Percentiles rank a stretch among this genome's conserved stretches.
phyloP scores from a whole-genome alignment of 2,797 vertebrate genomes.

The Rhinella marina region DNA sequence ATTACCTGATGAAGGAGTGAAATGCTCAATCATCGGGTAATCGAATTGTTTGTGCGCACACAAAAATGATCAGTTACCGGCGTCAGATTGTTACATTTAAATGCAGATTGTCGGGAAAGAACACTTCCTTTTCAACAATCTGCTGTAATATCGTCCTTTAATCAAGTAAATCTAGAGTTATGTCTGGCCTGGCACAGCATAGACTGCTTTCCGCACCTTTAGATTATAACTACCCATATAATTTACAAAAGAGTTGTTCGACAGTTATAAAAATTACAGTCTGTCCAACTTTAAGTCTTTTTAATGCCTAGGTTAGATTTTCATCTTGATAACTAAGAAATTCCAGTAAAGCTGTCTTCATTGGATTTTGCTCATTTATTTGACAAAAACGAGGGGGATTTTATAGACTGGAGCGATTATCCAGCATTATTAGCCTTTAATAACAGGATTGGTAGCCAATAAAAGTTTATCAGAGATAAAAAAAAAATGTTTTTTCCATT shows the following conservation, averaged over 20 bases:
- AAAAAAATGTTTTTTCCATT: conserved; percentile 72
- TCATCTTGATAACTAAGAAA: conserved; percentile 54
- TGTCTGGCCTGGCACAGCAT: not conserved
- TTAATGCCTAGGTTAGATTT: conserved; percentile 32
- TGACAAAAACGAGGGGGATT: conserved; percentile 68
- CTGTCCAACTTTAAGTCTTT: conserved; percentile 39
- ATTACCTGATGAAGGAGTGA: too few species aligned
- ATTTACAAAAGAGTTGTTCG: conserved; percentile 41
- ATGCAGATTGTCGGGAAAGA: too few species aligned
- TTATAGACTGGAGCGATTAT: conserved; percentile 73
- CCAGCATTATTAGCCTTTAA: conserved; percentile 73
- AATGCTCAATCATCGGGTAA: too few species aligned
- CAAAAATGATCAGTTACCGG: too few species aligned
- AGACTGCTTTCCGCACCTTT: conserved; percentile 24
- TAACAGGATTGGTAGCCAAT: conserved; percentile 71
- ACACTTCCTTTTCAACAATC: too few species aligned
- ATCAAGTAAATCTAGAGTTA: not conserved
- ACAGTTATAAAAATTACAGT: conserved; percentile 37
- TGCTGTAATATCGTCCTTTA: too few species aligned
- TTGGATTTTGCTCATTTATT: conserved; percentile 70
- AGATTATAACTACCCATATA: conserved; percentile 47
- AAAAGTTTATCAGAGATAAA: conserved; percentile 70
- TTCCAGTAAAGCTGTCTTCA: conserved; percentile 69
- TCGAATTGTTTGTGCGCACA: too few species aligned
- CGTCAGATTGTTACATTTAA: too few species aligned